Conservation (phyloP, 2,113 vertebrate genomes). For the Lota lota region DNA sequence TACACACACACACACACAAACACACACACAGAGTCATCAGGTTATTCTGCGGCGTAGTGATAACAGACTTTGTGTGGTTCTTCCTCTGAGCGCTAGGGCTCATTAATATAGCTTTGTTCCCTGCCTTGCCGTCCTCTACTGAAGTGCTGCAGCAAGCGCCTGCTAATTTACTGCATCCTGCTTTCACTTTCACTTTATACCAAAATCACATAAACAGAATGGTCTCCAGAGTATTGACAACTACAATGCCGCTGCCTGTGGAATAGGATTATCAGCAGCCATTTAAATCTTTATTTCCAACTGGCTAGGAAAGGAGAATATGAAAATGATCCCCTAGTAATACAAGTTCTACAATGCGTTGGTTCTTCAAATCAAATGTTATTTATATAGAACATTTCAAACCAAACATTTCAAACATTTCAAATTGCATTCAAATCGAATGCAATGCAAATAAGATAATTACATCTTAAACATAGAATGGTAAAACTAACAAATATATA, state of each 20-base stretch:
- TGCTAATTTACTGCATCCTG: constrained; percentile 26
- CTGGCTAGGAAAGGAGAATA: too few relatives aligned
- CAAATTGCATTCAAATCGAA: too few relatives aligned
- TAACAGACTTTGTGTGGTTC: constrained; percentile 28
- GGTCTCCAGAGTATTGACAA: too few relatives aligned
- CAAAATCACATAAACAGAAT: neutral
- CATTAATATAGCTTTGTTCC: constrained; percentile 24
- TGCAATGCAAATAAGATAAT: too few relatives aligned
- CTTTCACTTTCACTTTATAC: neutral
- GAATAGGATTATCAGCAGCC: neutral
- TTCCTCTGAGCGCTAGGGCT: constrained; percentile 18
- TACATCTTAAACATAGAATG: too few relatives aligned
- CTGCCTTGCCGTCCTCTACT: neutral
- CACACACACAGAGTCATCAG: constrained; percentile 17
- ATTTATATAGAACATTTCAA: too few relatives aligned
- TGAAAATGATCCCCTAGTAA: too few relatives aligned
- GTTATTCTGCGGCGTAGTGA: constrained; percentile 35
- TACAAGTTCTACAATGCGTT: too few relatives aligned
- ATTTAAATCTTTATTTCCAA: neutral
- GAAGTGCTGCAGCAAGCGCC: constrained; percentile 13
- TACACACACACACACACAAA: constrained; percentile 10
- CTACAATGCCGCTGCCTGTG: neutral
- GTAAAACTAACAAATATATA: too few relatives aligned
- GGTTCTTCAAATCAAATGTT: too few relatives aligned
- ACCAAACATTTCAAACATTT: too few relatives aligned